Evolutionary conservation across 1,140 invertebrate species (phyloP).

Genomic region (Elysia chlorotica): DNA sequence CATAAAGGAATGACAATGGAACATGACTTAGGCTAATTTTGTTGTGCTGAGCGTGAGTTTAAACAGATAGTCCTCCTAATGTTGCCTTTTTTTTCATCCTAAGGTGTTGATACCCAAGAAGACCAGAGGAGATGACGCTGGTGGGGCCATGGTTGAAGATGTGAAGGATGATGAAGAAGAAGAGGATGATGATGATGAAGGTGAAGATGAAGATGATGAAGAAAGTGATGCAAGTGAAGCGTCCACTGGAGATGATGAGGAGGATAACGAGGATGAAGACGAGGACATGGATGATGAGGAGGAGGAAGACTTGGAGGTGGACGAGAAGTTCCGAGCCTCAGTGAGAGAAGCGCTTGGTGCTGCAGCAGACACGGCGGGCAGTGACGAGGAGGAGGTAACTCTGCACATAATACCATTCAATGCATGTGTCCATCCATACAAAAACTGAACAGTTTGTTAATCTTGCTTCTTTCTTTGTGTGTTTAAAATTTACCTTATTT

Average conservation of each 20-base stretch:
- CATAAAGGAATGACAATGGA: no score
- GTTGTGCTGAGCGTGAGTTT: background rate
- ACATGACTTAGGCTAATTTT: no score
- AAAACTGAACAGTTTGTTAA: background rate
- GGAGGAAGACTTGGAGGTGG: conserved; percentile 34
- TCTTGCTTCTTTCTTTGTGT: background rate
- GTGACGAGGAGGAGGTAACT: conserved; percentile 39
- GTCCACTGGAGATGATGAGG: background rate
- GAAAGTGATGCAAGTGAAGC: conserved; percentile 8
- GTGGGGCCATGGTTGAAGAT: conserved; percentile 11
- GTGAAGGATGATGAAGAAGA: conserved; percentile 24
- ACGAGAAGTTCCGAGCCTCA: conserved; percentile 65
- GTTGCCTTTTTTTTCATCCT: background rate
- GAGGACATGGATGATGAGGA: conserved; percentile 30
- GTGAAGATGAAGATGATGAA: conserved; percentile 37
- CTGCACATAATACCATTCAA: background rate
- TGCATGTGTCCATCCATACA: background rate
- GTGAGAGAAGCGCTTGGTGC: conserved; percentile 63
- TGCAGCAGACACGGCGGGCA: conserved; percentile 53
- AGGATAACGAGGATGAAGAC: background rate
- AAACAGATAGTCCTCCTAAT: background rate
- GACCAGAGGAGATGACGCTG: background rate
- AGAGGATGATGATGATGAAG: conserved; percentile 32
- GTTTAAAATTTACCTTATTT: background rate
- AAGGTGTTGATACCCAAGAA: conserved; percentile 14